Evolutionary conservation across 2,797 vertebrate genomes (phyloP), one percentile per base, ranked within the genome.

Genomic region (Propithecus deckenii): DNA sequence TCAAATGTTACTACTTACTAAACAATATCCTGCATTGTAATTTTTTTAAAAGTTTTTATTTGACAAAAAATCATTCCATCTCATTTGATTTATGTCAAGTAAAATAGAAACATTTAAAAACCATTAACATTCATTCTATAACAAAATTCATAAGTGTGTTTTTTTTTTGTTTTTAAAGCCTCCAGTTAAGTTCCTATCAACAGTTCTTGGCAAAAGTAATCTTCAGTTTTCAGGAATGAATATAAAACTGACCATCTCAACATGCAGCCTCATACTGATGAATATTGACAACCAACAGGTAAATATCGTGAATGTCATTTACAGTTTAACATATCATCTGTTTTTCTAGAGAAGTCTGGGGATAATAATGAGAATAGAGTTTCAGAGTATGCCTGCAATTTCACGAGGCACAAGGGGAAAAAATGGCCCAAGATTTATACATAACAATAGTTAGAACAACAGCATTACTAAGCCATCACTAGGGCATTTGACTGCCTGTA

Each of bases 161-260:
- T 88, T 32, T 92, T 97, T 95, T 96, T 97, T 98, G 61, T 97
- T 92, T 98, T 98, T 96, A 94, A 98, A 99, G 99, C 98, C 99
- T 97, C 98, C 99, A 46, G 98, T 98, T 92, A 99, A 99, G 97
- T 99, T 98, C 80, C 98, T 99, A 92, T 99, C 99, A 97, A 98
- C 99, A 71, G 98, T 99, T 94, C 99, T 99, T 98, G 99, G 99
- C 97, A 99, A 99, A 98, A 99, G 99, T 98, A 99, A 99, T 98
- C 99, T 99, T 95, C 99, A 99, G 98, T 99, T 99, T 98, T 99
- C 99, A 72, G 99, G 99, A n/a, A 96, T 99, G 96, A 99, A 98
- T 95, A 98, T 99, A 98, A 99, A 99, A 98, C 98, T 99, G 97
- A 99, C 98, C 72, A 99, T 99, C 97, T 99, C 99, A 88, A 99